Evolutionary conservation across 2,113 vertebrate species (phyloP), one percentile per base, ranked within the genome.

Genomic region (Platysteira castanea): DNA sequence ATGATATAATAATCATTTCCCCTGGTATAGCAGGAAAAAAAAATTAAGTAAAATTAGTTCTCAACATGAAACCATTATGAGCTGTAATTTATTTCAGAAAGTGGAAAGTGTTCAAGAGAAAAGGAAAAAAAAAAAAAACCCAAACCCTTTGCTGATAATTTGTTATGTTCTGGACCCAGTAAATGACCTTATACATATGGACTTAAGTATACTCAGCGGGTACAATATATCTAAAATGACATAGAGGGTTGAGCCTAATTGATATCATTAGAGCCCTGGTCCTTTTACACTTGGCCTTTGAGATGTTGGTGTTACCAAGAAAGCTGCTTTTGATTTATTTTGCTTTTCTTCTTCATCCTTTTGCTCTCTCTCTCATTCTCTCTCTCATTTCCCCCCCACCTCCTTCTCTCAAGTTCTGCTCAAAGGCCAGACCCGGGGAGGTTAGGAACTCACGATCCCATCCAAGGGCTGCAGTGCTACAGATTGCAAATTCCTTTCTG

Each of bases 131-230:
- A 79, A 47, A 92, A 56, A 93, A 79, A 47, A 31, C 37, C 14
- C 41, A 44, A 78, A 42, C 15, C 70, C 84, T 96, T 44, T 69
- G 87, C 77, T 76, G n/a, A 97, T 96, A 97, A 98, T 98, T 95
- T 97, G 97, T 97, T 98, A 96, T 94, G 89, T 97, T 97, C 86
- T 94, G 64, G 97, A 93, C 95, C 96, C 65, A 74, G 95, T 87
- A 97, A 98, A 96, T 99, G 98, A 99, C 98, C 98, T 98, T 97
- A 98, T 98, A 97, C 94, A 98, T 98, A 98, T 97, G 97, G 98
- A 98, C 97, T 98, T 97, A 97, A 98, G 97, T 96, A 97, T 98
- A 98, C 93, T 97, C 92, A 93, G 86, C 61, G 96, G 87, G 86
- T 95, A 97, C 94, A 96, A 98, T 98, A 97, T 97, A 97, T 97